Evolutionary conservation across 2,113 vertebrate genomes (phyloP).

Genomic region (Hemibagrus wyckioides): DNA sequence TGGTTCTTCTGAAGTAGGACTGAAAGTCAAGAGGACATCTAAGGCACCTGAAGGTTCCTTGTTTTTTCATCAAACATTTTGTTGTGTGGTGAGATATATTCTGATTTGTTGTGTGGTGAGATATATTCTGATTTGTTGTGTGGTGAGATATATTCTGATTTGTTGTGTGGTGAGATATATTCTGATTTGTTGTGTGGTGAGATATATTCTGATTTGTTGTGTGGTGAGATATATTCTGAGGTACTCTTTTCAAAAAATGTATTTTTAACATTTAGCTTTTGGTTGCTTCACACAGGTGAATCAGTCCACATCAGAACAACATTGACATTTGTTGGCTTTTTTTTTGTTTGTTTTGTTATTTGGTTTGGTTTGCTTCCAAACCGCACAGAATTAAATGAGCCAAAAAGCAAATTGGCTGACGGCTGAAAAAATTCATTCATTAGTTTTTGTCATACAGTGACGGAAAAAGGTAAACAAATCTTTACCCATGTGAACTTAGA

Average conservation of each 20-base stretch:
- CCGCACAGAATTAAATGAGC: not conserved
- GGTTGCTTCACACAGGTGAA: not conserved
- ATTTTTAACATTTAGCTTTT: not conserved
- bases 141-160: not conserved
- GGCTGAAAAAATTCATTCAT: not conserved
- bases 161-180: not conserved
- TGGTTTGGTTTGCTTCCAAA: not conserved
- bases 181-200: no score
- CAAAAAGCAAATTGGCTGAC: not conserved
- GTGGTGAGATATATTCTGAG: not conserved
- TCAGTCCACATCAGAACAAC: not conserved
- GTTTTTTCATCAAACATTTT: not conserved
- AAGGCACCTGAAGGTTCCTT: constrained; percentile 72
- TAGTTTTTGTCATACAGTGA: not conserved
- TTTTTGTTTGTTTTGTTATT: not conserved
- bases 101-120: no score
- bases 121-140: no score
- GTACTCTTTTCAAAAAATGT: no score
- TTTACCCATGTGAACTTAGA: not conserved
- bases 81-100: not conserved
- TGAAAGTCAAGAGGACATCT: constrained; percentile 74
- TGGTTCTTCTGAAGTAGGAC: constrained; percentile 70
- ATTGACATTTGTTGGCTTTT: not conserved
- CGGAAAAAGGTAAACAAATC: not conserved
- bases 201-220: not conserved